Evolutionary conservation across 2,888 invertebrate genomes (phyloP).

Genomic region (Nephrotoma appendiculata): DNA sequence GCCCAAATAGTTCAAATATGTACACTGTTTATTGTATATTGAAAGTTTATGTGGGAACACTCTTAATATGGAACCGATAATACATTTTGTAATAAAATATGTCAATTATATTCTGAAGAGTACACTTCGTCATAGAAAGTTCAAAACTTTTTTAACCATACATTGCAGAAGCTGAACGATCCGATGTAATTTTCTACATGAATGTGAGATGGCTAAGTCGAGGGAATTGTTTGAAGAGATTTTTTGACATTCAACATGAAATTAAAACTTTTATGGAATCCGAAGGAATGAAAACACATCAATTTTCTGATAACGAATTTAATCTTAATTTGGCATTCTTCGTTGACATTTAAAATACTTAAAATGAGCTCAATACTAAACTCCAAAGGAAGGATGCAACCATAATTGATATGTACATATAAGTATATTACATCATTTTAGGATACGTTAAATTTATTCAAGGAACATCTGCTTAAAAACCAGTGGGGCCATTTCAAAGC

Average conservation of each 20-base stretch:
- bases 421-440: too few species aligned
- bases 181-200: background rate
- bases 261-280: slow-evolving; percentile 3
- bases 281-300: background rate
- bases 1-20: background rate
- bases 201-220: background rate
- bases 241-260: slow-evolving; percentile 1
- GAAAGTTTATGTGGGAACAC: background rate
- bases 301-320: background rate
- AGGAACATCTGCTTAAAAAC: background rate
- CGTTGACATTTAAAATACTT: background rate
- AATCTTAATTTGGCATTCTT: background rate
- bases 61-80: background rate
- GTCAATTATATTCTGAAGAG: background rate
- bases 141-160: too few species aligned
- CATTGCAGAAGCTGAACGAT: background rate
- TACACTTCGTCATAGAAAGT: too few species aligned
- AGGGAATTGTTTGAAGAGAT: background rate
- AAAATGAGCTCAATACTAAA: slow-evolving; percentile 4
- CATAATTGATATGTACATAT: too few species aligned
- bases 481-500: background rate
- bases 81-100: background rate
- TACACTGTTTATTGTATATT: background rate
- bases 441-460: background rate
- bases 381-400: background rate